Percentiles rank a stretch among this genome's conserved stretches.
Conservation (phyloP, 1,140 invertebrate genomes). For the Portunus trituberculatus region DNA sequence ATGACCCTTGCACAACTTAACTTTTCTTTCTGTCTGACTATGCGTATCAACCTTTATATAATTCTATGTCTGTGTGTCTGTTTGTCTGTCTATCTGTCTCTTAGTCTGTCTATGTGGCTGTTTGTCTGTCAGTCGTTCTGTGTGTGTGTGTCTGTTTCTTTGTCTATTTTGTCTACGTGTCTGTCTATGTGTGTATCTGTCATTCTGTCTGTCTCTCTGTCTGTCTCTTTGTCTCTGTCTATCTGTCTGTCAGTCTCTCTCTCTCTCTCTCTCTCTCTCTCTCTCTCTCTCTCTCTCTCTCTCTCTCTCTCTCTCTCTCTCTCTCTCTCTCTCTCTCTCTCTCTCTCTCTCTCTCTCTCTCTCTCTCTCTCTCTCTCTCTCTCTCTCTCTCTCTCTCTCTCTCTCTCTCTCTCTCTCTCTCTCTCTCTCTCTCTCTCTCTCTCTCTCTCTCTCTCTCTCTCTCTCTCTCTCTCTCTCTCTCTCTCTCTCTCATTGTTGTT, state of each 20-base stretch:
- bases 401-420: constrained; percentile 30
- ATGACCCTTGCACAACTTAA: too few relatives aligned
- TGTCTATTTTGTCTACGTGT: not conserved
- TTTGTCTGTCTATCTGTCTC: constrained; percentile 24
- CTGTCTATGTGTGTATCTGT: constrained; percentile 28
- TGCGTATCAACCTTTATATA: constrained; percentile 28
- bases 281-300: not conserved
- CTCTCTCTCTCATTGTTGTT: too few relatives aligned
- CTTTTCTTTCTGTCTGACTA: not conserved
- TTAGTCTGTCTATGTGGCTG: not conserved
- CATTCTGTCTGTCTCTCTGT: not conserved
- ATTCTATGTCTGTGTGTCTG: not conserved
- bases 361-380: not conserved
- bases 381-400: constrained; percentile 27
- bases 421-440: not conserved
- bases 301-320: constrained; percentile 46
- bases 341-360: not conserved
- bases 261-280: not conserved
- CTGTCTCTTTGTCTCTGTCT: not conserved
- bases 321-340: not conserved
- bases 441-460: not conserved
- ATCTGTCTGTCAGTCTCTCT: constrained; percentile 11
- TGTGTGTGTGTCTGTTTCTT: constrained; percentile 12
- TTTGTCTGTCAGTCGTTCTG: not conserved
- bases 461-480: not conserved